Percentiles rank a stretch among this genome's conserved stretches.
These are phyloP conservation scores for Psococerastis gibbosa DNA, from an alignment of 2,888 invertebrate species.

Conservation along the genomic window DNA sequence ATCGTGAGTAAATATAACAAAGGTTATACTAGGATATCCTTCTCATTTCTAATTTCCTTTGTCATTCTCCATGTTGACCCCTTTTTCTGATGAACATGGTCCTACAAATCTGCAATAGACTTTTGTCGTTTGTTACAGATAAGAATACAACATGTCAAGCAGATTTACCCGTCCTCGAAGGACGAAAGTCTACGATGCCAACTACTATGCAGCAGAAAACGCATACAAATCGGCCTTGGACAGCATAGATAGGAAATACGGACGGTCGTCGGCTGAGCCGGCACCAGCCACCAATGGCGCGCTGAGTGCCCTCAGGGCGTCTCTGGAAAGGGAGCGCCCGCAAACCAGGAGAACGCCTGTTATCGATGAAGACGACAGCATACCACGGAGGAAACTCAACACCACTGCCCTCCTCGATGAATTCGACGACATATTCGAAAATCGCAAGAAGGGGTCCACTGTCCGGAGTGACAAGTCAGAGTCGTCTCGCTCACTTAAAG, in stretches of 20 bases:
- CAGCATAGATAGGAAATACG: conserved; percentile 50
- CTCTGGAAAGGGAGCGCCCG: conserved; percentile 24
- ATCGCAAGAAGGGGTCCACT: conserved; percentile 10
- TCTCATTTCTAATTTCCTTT: no score
- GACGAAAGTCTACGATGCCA: conserved; percentile 69
- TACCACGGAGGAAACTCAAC: conserved; percentile 10
- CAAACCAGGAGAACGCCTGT: conserved; percentile 22
- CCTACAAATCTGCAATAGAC: no score
- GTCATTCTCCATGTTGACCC: no score
- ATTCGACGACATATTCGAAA: conserved; percentile 14
- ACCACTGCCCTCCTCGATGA: conserved; percentile 14
- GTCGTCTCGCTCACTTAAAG: neutral
- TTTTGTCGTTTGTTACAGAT: no score
- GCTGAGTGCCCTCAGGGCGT: conserved; percentile 25
- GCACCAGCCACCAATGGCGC: conserved; percentile 20
- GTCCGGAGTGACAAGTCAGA: conserved; percentile 3
- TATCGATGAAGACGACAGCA: conserved; percentile 1
- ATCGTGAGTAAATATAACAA: no score
- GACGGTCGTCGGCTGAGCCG: conserved; percentile 25
- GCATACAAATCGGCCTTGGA: conserved; percentile 63
- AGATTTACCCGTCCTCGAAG: conserved; percentile 35
- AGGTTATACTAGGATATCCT: neutral
- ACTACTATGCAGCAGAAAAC: conserved; percentile 67
- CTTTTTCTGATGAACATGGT: no score
- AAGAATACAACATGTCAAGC: neutral